Percentiles rank a stretch among this genome's conserved stretches.
These are phyloP conservation scores for Natrix natrix DNA, from an alignment of 2,797 vertebrate genomes.

Conservation along the genomic window DNA sequence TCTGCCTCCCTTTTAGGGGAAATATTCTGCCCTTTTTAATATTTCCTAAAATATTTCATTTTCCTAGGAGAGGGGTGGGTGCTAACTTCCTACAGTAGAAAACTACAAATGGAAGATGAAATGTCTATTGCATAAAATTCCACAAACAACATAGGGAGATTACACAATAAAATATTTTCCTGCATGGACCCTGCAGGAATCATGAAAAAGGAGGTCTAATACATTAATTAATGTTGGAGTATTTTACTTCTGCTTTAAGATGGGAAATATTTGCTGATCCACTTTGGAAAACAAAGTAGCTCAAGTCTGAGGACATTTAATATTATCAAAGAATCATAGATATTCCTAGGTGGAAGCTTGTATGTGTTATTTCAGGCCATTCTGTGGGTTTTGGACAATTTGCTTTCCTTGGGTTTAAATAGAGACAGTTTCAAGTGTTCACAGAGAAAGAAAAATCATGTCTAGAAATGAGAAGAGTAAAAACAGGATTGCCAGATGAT, in stretches of 20 bases:
- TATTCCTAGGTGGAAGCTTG: fast-evolving
- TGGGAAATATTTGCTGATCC: neutral
- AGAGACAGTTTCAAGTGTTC: neutral
- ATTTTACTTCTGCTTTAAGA: neutral
- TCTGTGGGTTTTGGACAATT: neutral
- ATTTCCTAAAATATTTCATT: too few relatives aligned
- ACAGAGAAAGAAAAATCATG: neutral
- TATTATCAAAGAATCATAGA: neutral
- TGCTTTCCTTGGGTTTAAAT: neutral
- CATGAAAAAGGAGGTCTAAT: neutral
- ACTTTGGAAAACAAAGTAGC: neutral
- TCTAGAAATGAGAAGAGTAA: neutral
- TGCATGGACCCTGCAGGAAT: neutral
- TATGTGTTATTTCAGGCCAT: neutral
- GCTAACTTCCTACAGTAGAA: neutral
- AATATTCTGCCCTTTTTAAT: too few relatives aligned
- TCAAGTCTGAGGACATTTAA: neutral
- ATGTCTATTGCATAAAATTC: neutral
- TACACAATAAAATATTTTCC: neutral
- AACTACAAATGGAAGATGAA: neutral
- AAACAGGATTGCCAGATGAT: neutral
- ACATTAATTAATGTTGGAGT: neutral
- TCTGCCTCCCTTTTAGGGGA: too few relatives aligned
- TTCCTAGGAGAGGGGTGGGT: too few relatives aligned
- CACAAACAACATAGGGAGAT: neutral